Conservation (phyloP, 37 sponge, comb jelly and placozoan species). For the Haliclona indistincta region DNA sequence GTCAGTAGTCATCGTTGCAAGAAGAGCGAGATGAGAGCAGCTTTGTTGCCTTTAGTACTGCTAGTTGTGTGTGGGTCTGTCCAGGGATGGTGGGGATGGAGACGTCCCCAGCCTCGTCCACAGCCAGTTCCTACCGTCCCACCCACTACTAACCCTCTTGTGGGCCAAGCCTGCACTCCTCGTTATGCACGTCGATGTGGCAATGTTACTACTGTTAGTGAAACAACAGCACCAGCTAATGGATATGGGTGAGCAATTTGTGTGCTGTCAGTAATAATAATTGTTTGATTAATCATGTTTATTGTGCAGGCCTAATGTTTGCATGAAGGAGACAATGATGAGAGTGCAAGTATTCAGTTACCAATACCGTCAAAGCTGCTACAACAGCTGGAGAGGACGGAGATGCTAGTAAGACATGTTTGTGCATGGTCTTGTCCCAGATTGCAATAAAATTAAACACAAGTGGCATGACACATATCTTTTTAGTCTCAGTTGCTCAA, state of each 20-base stretch:
- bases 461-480: neutral
- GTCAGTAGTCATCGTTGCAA: no score
- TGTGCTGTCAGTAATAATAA: neutral
- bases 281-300: neutral
- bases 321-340: neutral
- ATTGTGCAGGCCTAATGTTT: constrained; percentile 22
- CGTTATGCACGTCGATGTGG: neutral
- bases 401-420: no score
- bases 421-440: no score
- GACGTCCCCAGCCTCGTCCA: no score
- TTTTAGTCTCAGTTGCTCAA: neutral
- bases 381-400: no score
- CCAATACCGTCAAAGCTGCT: neutral
- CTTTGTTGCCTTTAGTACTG: no score
- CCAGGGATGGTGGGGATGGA: no score
- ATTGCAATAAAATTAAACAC: no score
- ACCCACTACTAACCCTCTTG: no score
- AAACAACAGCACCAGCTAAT: neutral
- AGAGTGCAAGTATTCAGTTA: neutral
- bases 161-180: constrained; percentile 4
- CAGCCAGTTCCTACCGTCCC: no score
- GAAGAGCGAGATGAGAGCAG: no score
- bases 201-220: neutral
- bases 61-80: no score
- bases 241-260: neutral